Base-by-base conservation (phyloP, 2,113 vertebrate species). In the Cichladusa arquata region DNA sequence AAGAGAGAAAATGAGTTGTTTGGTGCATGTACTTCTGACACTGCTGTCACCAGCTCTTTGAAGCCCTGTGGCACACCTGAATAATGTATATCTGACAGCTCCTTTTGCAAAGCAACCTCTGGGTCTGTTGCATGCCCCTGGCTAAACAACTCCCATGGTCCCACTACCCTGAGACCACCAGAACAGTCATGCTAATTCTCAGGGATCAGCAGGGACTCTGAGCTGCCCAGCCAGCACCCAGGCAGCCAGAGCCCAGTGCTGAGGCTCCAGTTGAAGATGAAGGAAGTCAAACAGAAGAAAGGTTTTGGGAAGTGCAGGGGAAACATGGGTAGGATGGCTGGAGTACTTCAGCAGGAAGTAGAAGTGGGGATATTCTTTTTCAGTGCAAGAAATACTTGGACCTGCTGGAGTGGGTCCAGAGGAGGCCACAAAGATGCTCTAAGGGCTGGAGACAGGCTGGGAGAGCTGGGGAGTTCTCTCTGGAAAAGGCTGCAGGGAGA, bases 151-250 rank as follows among this genome's bases (percentile, higher is more conserved):
- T 58, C 25, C 73, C 26, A 0, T 8, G 53, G 14, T 38, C 31
- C 64, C 14, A 19, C 25, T 28, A 14, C 28, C 12, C 31, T 53
- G 82, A 84, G 88, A 56, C 44, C 44, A n/a, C 44, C 36, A 42
- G 40, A 42, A 34, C 0, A 79, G 26, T 6, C 3, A 0, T 1
- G 3, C 11, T 13, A 8, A 19, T 28, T 24, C 14, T 79, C 12
- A 53, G 45, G 23, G 47, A 33, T 17, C 38, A 58, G 50, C 1
- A 4, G 56, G 72, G 34, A 26, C 34, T 36, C 23, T 40, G 62
- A 38, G 38, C 47, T 90, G 74, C 65, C 19, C 65, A 44, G 42
- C 8, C 16, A 72, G 60, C 11, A 1, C 3, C 0, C 2, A 38
- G 69, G 69, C 40, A 84, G 60, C 72, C 50, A 25, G n/a, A 69